These are phyloP conservation scores for Zoanthus solanderi DNA, from an alignment of 92 coral and sea anemone genomes.

Conservation along the genomic window DNA sequence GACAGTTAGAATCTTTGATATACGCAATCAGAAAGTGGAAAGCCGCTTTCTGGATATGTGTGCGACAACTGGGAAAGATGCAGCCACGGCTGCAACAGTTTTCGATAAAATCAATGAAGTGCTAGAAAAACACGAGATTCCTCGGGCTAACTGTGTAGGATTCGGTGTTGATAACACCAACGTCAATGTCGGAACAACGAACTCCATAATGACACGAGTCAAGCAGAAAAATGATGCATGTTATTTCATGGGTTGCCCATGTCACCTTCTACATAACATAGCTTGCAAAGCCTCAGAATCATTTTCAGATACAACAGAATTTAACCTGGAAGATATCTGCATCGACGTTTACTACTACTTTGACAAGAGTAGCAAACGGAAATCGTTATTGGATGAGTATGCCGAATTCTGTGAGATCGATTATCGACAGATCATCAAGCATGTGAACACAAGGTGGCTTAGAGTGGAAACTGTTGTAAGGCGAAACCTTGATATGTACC, in stretches of 20 bases:
- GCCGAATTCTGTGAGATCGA: slow-evolving; percentile 40
- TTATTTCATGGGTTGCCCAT: slow-evolving; percentile 66
- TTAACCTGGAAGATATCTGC: slow-evolving; percentile 34
- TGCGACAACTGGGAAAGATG: slow-evolving; percentile 42
- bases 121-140: slow-evolving; percentile 32
- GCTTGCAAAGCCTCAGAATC: slow-evolving; percentile 67
- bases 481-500: slow-evolving; percentile 47
- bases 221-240: slow-evolving; percentile 49
- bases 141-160: slow-evolving; percentile 54
- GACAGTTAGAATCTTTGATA: slow-evolving; percentile 42
- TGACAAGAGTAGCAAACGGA: slow-evolving; percentile 54
- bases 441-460: slow-evolving; percentile 52
- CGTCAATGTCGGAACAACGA: slow-evolving; percentile 53
- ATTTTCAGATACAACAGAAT: slow-evolving; percentile 41
- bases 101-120: slow-evolving; percentile 51
- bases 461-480: slow-evolving; percentile 48
- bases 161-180: slow-evolving; percentile 61
- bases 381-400: slow-evolving; percentile 11
- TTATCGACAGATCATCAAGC: slow-evolving; percentile 33
- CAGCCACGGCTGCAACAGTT: slow-evolving; percentile 57
- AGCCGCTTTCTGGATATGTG: slow-evolving; percentile 55
- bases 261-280: slow-evolving; percentile 60
- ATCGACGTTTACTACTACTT: slow-evolving; percentile 42
- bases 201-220: slow-evolving; percentile 64
- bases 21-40: slow-evolving; percentile 43